Conservation (phyloP, 2,888 invertebrate genomes). For the Unio delphinus region DNA sequence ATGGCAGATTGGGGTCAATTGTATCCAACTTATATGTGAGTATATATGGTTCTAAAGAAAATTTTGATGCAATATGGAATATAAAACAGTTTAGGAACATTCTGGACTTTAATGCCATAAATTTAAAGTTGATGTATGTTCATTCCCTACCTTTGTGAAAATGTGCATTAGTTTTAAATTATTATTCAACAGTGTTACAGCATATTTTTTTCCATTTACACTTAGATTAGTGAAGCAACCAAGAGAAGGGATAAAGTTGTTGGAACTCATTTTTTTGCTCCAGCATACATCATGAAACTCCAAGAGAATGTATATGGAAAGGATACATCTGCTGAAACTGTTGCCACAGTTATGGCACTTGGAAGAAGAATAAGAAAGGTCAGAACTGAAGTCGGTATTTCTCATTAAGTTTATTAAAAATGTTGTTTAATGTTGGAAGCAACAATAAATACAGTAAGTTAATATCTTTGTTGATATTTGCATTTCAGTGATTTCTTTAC, state of each 20-base stretch:
- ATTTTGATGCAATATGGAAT: too few relatives aligned
- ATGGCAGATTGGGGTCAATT: too few relatives aligned
- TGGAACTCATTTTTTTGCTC: conserved; percentile 72
- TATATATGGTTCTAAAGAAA: too few relatives aligned
- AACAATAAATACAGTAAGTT: too few relatives aligned
- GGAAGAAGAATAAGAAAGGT: conserved; percentile 69
- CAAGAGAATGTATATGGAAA: conserved; percentile 68
- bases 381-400: conserved; percentile 2
- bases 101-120: too few relatives aligned
- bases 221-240: conserved; percentile 66
- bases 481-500: too few relatives aligned
- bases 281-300: conserved; percentile 68
- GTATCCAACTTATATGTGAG: too few relatives aligned
- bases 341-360: conserved; percentile 69
- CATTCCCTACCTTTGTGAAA: not conserved
- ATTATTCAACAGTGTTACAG: not conserved
- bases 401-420: not conserved
- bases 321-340: conserved; percentile 66
- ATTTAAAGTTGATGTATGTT: too few relatives aligned
- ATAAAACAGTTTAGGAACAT: too few relatives aligned
- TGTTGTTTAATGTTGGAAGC: not conserved
- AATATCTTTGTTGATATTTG: too few relatives aligned
- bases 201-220: conserved; percentile 9
- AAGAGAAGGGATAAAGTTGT: conserved; percentile 64
- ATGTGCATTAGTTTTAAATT: not conserved